These are phyloP conservation scores for Falcunculus frontatus DNA, from an alignment of 2,113 vertebrate genomes.

Conservation along the genomic window DNA sequence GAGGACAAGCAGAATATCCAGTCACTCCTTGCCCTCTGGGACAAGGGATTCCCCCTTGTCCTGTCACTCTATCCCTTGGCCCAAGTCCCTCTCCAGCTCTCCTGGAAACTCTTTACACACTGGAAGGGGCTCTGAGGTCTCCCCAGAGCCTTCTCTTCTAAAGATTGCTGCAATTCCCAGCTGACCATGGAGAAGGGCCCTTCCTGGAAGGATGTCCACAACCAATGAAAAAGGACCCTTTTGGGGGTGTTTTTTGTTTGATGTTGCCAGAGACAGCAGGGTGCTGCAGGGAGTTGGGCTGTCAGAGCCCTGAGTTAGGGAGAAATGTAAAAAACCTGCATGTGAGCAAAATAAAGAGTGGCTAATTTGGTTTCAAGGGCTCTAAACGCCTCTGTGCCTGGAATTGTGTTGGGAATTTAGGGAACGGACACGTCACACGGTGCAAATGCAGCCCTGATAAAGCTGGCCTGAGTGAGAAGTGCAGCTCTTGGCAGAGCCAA, in stretches of 20 bases:
- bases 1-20: background rate
- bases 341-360: background rate
- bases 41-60: background rate
- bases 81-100: background rate
- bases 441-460: background rate
- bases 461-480: background rate
- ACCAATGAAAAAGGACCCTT: background rate
- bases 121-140: background rate
- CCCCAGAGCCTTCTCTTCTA: background rate
- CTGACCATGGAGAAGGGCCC: background rate
- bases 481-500: background rate
- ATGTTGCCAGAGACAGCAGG: background rate
- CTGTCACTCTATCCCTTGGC: background rate
- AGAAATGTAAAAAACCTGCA: background rate
- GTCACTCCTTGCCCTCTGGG: background rate
- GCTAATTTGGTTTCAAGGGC: background rate
- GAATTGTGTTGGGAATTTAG: background rate
- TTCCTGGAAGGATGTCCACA: background rate
- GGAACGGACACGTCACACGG: accelerated
- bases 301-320: background rate
- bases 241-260: background rate
- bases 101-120: accelerated
- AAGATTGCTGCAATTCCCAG: background rate
- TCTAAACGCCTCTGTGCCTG: background rate
- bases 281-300: background rate